Evolutionary conservation across 1,140 invertebrate species (phyloP).

Genomic region (Chironomus striatipennis): DNA sequence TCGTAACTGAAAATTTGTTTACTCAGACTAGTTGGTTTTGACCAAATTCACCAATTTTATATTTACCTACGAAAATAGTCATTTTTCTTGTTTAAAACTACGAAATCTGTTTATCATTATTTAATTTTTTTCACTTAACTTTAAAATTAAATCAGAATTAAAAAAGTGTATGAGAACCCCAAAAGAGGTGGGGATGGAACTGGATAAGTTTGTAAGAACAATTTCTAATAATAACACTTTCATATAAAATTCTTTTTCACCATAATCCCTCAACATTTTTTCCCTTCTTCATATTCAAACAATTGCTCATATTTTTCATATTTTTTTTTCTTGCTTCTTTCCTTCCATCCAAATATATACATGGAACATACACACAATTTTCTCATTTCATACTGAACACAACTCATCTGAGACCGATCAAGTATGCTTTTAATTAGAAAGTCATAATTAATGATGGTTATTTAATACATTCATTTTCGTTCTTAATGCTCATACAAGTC

Average conservation of each 20-base stretch:
- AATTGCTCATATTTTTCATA: background rate
- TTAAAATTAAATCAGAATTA: too few relatives aligned
- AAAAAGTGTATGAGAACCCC: background rate
- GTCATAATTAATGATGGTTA: constrained; percentile 24
- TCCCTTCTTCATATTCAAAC: background rate
- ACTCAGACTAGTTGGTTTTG: too few relatives aligned
- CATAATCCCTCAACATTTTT: constrained; percentile 17
- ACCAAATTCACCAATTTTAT: too few relatives aligned
- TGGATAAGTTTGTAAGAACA: background rate
- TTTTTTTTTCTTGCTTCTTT: background rate
- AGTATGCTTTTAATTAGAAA: constrained; percentile 19
- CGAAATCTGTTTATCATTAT: too few relatives aligned
- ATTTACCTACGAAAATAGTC: too few relatives aligned
- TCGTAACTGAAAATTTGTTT: too few relatives aligned
- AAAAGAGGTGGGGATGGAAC: background rate
- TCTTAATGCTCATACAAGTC: background rate
- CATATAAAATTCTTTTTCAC: constrained; percentile 21
- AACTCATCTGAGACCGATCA: constrained; percentile 22
- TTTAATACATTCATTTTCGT: constrained; percentile 23
- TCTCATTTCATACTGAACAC: background rate
- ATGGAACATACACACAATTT: background rate
- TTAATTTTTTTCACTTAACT: too few relatives aligned
- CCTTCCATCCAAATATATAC: background rate
- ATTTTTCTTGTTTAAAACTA: too few relatives aligned
- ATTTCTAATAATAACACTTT: background rate